Conservation (phyloP, 2,113 vertebrate genomes). For the Saimiri boliviensis region DNA sequence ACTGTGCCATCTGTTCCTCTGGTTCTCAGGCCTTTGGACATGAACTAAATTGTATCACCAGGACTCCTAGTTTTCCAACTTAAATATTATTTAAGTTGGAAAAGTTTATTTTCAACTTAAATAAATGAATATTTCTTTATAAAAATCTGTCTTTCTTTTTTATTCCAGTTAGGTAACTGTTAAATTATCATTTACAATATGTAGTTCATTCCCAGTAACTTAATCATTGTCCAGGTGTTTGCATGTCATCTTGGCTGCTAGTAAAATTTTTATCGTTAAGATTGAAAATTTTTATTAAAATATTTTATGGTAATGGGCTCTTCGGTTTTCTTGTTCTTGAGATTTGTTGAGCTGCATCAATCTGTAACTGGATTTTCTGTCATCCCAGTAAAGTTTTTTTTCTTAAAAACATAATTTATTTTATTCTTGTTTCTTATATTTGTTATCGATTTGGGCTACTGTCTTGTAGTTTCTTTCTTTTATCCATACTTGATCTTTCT, state of each 20-base stretch:
- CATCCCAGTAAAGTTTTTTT: background rate
- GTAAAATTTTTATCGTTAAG: background rate
- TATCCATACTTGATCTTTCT: background rate
- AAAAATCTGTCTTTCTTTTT: slow-evolving; percentile 47
- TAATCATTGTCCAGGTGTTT: background rate
- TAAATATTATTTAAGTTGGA: too few relatives aligned
- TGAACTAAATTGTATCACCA: background rate
- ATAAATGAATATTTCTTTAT: slow-evolving; percentile 19
- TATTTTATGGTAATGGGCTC: background rate
- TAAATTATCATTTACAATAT: slow-evolving; percentile 16
- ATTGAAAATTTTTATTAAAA: background rate
- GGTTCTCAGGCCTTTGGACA: background rate
- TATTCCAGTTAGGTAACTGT: background rate
- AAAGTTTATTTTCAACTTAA: too few relatives aligned
- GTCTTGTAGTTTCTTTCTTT: background rate
- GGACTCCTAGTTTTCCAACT: background rate
- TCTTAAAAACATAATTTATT: background rate
- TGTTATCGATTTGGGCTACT: background rate
- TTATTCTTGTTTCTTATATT: background rate
- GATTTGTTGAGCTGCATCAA: background rate
- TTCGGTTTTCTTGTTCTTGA: background rate
- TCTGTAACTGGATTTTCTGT: background rate
- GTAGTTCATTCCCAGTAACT: background rate
- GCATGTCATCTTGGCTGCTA: background rate
- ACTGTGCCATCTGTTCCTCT: background rate